These are phyloP conservation scores for Leucania comma DNA, from an alignment of 2,888 invertebrate genomes.

Conservation along the genomic window DNA sequence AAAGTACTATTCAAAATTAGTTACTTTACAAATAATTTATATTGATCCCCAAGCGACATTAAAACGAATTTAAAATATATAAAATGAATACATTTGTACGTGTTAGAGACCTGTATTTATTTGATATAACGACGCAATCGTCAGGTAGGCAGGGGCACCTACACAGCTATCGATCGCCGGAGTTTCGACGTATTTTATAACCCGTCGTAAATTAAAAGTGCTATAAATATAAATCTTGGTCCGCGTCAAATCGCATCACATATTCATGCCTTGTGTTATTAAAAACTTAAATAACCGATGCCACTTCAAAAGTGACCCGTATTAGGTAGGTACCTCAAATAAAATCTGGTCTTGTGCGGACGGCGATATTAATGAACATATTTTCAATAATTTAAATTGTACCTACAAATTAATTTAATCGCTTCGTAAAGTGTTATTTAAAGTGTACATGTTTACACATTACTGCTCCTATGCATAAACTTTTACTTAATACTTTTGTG, in stretches of 20 bases:
- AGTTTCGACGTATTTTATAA: slow-evolving; percentile 85
- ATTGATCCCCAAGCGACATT: slow-evolving; percentile 31
- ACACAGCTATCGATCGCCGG: slow-evolving; percentile 73
- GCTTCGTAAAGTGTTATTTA: not conserved
- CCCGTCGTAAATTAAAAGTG: slow-evolving; percentile 84
- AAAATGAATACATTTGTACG: slow-evolving; percentile 38
- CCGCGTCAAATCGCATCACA: slow-evolving; percentile 86
- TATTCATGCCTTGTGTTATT: slow-evolving; percentile 84
- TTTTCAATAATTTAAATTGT: slow-evolving; percentile 33
- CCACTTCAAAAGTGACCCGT: slow-evolving; percentile 70
- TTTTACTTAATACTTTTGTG: not conserved
- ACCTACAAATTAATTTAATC: slow-evolving; percentile 15
- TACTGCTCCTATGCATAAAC: not conserved
- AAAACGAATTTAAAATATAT: slow-evolving; percentile 30
- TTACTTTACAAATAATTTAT: slow-evolving; percentile 33
- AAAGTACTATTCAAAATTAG: slow-evolving; percentile 12
- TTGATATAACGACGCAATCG: slow-evolving; percentile 60
- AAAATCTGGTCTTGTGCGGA: slow-evolving; percentile 44
- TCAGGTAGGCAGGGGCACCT: slow-evolving; percentile 68
- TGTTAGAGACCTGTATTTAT: slow-evolving; percentile 44
- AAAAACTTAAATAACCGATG: slow-evolving; percentile 78
- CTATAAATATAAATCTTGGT: slow-evolving; percentile 88
- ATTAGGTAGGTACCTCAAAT: slow-evolving; percentile 54
- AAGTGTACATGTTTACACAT: slow-evolving; percentile 8
- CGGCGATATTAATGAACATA: slow-evolving; percentile 15